Conservation (phyloP, 2,888 invertebrate genomes). For the Ganaspis brasiliensis region DNA sequence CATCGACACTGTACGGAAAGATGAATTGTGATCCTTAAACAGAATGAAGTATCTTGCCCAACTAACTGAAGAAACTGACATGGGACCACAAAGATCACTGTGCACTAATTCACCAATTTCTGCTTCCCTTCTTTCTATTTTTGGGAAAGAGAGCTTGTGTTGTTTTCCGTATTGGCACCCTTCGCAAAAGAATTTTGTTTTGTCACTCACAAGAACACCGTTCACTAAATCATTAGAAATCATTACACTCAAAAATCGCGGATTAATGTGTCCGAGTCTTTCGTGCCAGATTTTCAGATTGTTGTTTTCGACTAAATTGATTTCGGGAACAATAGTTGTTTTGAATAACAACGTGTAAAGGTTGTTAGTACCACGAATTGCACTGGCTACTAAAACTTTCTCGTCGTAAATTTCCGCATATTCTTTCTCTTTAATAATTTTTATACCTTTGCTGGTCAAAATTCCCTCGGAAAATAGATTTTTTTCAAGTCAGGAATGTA, state of each 20-base stretch:
- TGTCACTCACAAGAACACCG: conserved; percentile 27
- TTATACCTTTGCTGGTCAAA: conserved; percentile 49
- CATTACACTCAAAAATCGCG: conserved; percentile 5
- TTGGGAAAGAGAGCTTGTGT: conserved; percentile 45
- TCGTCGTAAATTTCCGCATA: neutral
- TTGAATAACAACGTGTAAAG: neutral
- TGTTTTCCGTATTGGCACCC: conserved; percentile 60
- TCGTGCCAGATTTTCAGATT: conserved; percentile 55
- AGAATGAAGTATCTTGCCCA: conserved; percentile 30
- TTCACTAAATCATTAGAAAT: conserved; percentile 17
- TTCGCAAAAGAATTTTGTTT: conserved; percentile 55
- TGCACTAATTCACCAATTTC: neutral
- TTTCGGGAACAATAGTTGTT: conserved; percentile 39
- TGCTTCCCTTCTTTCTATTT: neutral
- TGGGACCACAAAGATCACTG: conserved; percentile 22
- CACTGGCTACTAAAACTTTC: neutral
- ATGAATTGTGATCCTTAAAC: conserved; percentile 8
- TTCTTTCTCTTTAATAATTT: neutral
- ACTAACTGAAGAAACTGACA: conserved; percentile 21
- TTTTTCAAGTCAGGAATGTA: conserved; percentile 51
- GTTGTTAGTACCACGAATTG: neutral
- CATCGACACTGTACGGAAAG: neutral
- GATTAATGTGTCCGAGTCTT: conserved; percentile 54
- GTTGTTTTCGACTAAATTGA: conserved; percentile 16
- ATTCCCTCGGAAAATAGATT: conserved; percentile 52